phyloP scores from a whole-genome alignment of 2,113 vertebrate species.

The Cebus imitator region DNA sequence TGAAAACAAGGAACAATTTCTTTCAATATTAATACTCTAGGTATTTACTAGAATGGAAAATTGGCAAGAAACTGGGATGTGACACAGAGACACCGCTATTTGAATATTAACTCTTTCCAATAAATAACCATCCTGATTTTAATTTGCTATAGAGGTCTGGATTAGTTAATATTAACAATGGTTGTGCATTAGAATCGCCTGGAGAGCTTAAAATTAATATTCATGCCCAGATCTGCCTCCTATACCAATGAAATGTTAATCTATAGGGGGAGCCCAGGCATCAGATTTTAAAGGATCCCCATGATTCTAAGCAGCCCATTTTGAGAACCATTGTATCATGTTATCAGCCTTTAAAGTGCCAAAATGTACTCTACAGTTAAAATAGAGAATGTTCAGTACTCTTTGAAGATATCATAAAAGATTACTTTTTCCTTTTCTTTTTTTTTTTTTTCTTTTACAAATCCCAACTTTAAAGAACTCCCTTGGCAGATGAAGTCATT shows the following conservation, averaged over 20 bases:
- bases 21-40: conserved; percentile 2
- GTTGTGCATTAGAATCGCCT: not conserved
- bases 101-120: not conserved
- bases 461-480: conserved; percentile 9
- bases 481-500: not conserved
- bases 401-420: not conserved
- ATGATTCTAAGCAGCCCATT: not conserved
- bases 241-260: not conserved
- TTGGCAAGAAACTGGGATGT: not conserved
- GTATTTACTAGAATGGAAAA: not conserved
- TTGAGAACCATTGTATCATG: not conserved
- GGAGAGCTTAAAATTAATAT: not conserved
- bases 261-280: not conserved
- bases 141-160: not conserved
- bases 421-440: not conserved
- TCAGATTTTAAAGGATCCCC: not conserved
- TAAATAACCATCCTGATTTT: not conserved
- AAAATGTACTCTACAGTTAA: not conserved
- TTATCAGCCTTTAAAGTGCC: not conserved
- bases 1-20: not conserved
- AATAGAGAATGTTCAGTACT: not conserved
- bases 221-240: not conserved
- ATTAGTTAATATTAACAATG: not conserved
- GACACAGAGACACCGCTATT: not conserved
- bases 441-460: not conserved